Evolutionary conservation across 2,888 invertebrate species (phyloP).

Genomic region (Nomada hirtipes): DNA sequence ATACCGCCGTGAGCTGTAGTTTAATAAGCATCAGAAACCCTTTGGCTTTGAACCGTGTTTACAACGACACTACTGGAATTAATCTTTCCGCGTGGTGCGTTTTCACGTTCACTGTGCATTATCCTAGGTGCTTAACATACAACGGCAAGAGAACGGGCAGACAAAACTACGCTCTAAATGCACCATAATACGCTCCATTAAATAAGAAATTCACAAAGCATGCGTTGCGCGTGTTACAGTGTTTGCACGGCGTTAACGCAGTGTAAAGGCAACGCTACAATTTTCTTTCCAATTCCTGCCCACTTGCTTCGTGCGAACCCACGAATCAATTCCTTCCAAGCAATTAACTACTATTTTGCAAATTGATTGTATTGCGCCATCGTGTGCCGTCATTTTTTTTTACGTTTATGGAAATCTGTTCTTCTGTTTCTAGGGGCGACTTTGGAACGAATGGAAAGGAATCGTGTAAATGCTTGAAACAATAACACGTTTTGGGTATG

Average conservation of each 20-base stretch:
- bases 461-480: too few relatives aligned
- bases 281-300: neutral
- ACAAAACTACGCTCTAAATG: conserved; percentile 27
- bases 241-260: conserved; percentile 1
- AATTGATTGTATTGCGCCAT: too few relatives aligned
- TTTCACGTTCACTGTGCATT: neutral
- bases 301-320: neutral
- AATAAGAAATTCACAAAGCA: conserved; percentile 48
- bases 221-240: conserved; percentile 8
- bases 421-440: too few relatives aligned
- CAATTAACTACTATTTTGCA: too few relatives aligned
- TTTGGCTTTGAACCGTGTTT: conserved; percentile 9
- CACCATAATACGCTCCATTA: conserved; percentile 43
- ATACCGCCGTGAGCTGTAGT: neutral
- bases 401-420: too few relatives aligned
- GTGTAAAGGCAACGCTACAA: conserved; percentile 6
- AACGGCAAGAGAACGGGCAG: conserved; percentile 1
- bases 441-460: too few relatives aligned
- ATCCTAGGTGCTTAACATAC: neutral
- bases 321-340: too few relatives aligned
- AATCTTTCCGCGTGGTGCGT: conserved; percentile 11
- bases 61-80: conserved; percentile 8
- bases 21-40: conserved; percentile 20
- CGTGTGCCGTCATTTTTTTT: too few relatives aligned
- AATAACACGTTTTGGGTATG: too few relatives aligned